Evolutionary conservation across 2,888 invertebrate species (phyloP).

Genomic region (Digitonthophagus gazella): DNA sequence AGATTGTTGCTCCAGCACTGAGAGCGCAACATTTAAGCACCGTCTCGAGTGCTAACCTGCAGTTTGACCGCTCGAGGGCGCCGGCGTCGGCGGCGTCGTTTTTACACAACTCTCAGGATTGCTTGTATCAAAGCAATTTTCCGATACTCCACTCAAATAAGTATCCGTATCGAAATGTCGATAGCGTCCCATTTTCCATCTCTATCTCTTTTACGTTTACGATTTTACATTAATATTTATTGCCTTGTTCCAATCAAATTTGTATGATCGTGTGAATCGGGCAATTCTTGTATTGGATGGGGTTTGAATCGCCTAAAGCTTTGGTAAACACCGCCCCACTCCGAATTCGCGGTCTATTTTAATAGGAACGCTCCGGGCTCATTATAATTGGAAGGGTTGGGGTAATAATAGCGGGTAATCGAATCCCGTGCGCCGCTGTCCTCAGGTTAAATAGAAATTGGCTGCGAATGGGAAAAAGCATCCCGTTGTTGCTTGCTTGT

Average conservation of each 20-base stretch:
- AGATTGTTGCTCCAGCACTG: slow-evolving; percentile 23
- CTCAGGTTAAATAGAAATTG: background rate
- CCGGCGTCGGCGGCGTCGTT: slow-evolving; percentile 11
- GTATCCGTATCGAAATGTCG: background rate
- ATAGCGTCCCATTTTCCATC: too few relatives aligned
- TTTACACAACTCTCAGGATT: background rate
- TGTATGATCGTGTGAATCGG: background rate
- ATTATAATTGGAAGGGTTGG: background rate
- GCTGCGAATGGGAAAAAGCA: background rate
- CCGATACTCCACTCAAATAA: background rate
- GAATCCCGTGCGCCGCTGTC: background rate
- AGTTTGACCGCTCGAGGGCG: slow-evolving; percentile 22
- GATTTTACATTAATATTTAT: background rate
- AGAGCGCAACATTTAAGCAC: slow-evolving; percentile 23
- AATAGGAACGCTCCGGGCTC: background rate
- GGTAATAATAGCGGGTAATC: background rate
- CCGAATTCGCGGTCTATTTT: background rate
- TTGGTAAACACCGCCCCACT: background rate
- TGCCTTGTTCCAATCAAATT: too few relatives aligned
- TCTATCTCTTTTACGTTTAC: too few relatives aligned
- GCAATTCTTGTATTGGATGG: background rate
- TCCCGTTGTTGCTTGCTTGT: background rate
- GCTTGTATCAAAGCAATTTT: background rate
- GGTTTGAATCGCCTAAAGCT: background rate
- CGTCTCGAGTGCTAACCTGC: slow-evolving; percentile 23